A percentile compares a stretch with the other conserved stretches of the same genome.
Evolutionary conservation across 2,113 vertebrate species (phyloP).

Genomic region (Daphoenositta chrysoptera): DNA sequence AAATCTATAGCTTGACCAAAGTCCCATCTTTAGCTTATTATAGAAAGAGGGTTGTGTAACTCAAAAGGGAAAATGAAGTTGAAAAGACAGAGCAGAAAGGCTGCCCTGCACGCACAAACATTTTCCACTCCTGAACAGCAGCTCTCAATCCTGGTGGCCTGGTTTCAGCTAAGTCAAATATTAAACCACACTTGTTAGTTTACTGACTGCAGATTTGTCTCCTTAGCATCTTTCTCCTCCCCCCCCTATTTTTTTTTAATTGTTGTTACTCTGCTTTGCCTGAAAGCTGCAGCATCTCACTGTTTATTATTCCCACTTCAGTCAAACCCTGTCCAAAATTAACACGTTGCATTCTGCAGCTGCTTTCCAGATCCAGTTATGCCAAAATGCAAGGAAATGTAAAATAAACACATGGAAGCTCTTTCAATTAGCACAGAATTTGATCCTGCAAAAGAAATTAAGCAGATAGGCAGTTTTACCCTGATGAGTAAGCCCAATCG

Average conservation of each 20-base stretch:
- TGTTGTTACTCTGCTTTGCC: constrained; percentile 83
- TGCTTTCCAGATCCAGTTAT: not conserved
- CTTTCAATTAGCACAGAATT: constrained; percentile 51
- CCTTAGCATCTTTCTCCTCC: not conserved
- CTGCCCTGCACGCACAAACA: constrained; percentile 1
- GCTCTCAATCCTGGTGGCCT: not conserved
- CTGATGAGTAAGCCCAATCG: constrained; percentile 23
- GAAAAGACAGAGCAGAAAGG: constrained; percentile 17
- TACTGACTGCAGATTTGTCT: constrained; percentile 16
- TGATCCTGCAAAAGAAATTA: constrained; percentile 47
- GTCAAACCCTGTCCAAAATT: constrained; percentile 76
- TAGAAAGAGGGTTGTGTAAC: not conserved
- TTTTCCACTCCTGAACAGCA: not conserved
- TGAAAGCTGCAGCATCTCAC: constrained; percentile 85
- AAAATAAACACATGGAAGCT: constrained; percentile 48
- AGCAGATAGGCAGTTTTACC: constrained; percentile 44
- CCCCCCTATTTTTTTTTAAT: constrained; percentile 41
- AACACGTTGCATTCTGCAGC: constrained; percentile 51
- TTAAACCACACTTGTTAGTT: constrained; percentile 17
- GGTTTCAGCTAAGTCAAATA: constrained; percentile 18
- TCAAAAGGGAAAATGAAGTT: constrained; percentile 17
- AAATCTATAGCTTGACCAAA: not conserved
- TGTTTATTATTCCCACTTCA: constrained; percentile 77
- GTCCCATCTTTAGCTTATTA: not conserved
- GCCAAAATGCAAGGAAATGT: constrained; percentile 3